Evolutionary conservation across 2,888 invertebrate species (phyloP), one percentile per base, ranked within the genome.

Genomic region (Heteropelma amictum): DNA sequence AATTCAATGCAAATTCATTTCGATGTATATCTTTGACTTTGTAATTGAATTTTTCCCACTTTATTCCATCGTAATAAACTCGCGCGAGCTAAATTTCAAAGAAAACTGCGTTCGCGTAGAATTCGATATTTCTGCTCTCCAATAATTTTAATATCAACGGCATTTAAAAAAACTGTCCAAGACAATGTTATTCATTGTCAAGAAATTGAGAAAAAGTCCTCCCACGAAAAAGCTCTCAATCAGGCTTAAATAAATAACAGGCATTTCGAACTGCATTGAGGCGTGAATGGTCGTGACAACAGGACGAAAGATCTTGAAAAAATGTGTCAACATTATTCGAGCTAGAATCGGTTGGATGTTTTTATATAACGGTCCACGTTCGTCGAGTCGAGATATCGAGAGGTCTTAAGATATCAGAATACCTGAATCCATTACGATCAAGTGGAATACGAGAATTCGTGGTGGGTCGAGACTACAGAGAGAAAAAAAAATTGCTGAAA

Each of bases 251-350:
- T 75, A 69, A 75, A 72, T 49, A 75, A 40, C 21, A 33, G 33
- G 14, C 38, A 5, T 65, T 42, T 47, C 1, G 10, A 63, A 38
- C 30, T 33, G 42, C 28, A 23, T 7, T 8, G 8, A 42, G 3
- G 12, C 61, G 35, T 40, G 53, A 28, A 17, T 53, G 35, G 42
- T 28, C 19, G 30, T 33, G 53, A 49, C 51, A 21, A 40, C 17
- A 17, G 38, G 33, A 38, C 23, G 58, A 38, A 12, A 42, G 38
- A 47, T 45, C 30, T 47, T 42, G 10, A 7, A 33, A 12, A 6
- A n/a, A 40, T 45, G 14, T 42, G 54, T 77, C 61, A 76, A 76
- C 60, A 70, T 70, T 64, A 72, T 72, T 42, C n/a, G 67, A 76
- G 38, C 33, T 54, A 65, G 54, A 65, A 65, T 69, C 30, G 40